A percentile compares a stretch with the other conserved stretches of the same genome.
These are phyloP conservation scores for Rhinichthys osculus DNA, from an alignment of 2,797 vertebrate species.

Conservation along the genomic window DNA sequence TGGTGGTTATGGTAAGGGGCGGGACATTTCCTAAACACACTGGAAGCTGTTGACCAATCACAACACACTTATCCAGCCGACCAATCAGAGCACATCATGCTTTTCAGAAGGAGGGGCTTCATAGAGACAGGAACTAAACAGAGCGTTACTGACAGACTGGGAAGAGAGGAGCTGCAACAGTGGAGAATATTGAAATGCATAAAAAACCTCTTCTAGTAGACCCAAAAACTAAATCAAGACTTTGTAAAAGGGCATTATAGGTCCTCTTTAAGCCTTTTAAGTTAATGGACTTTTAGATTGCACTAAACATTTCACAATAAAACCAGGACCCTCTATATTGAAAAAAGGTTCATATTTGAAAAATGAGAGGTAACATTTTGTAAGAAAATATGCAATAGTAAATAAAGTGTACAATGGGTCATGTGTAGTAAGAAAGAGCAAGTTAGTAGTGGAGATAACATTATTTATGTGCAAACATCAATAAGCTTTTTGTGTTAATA, in stretches of 20 bases:
- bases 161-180: not conserved
- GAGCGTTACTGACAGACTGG: not conserved
- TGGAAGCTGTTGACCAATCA: rapidly evolving
- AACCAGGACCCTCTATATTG: not conserved
- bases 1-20: not conserved
- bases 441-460: not conserved
- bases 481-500: not conserved
- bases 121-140: not conserved
- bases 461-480: not conserved
- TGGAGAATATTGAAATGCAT: not conserved
- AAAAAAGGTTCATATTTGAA: not conserved
- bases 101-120: not conserved
- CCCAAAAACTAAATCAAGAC: not conserved
- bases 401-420: not conserved
- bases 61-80: not conserved
- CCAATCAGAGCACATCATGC: not conserved
- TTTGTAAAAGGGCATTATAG: not conserved
- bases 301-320: not conserved
- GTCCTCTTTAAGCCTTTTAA: not conserved
- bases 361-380: not conserved
- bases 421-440: not conserved
- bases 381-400: not conserved
- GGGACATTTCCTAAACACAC: rapidly evolving
- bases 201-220: not conserved
- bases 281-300: not conserved